Evolutionary conservation across 1,140 invertebrate genomes (phyloP).

Genomic region (Luehdorfia chinensis): DNA sequence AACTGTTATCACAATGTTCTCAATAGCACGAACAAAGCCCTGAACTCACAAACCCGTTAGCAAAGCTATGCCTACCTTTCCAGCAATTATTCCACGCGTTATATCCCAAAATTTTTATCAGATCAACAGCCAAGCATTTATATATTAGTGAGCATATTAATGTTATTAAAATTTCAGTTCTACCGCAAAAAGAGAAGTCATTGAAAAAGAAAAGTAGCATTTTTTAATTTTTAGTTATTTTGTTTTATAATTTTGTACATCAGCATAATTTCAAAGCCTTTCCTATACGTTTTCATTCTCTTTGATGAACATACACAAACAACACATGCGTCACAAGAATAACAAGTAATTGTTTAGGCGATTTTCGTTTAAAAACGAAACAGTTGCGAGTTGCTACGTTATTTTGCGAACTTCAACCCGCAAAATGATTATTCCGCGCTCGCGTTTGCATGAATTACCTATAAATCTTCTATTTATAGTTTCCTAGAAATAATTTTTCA

Average conservation of each 20-base stretch:
- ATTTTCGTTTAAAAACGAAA: too few relatives aligned
- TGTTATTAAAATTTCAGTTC: slow-evolving; percentile 5
- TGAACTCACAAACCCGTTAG: slow-evolving; percentile 22
- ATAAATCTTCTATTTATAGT: too few relatives aligned
- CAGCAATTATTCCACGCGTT: background rate
- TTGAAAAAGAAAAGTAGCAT: too few relatives aligned
- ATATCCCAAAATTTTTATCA: slow-evolving; percentile 6
- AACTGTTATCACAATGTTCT: slow-evolving; percentile 36
- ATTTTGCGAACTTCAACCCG: too few relatives aligned
- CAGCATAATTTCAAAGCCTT: slow-evolving; percentile 12
- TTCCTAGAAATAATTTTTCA: too few relatives aligned
- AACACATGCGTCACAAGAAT: too few relatives aligned
- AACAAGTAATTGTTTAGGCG: too few relatives aligned
- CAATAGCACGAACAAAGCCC: slow-evolving; percentile 29
- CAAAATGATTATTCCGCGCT: too few relatives aligned
- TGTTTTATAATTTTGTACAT: background rate
- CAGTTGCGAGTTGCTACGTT: too few relatives aligned
- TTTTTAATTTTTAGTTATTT: too few relatives aligned
- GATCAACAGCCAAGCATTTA: slow-evolving; percentile 22
- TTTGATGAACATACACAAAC: background rate
- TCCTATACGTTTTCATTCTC: background rate
- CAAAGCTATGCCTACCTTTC: background rate
- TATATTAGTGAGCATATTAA: slow-evolving; percentile 1
- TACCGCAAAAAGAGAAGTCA: background rate
- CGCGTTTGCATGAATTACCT: too few relatives aligned